Evolutionary conservation across 2,113 vertebrate genomes (phyloP), one percentile per base, ranked within the genome.

Genomic region (Coryphaenoides rupestris): DNA sequence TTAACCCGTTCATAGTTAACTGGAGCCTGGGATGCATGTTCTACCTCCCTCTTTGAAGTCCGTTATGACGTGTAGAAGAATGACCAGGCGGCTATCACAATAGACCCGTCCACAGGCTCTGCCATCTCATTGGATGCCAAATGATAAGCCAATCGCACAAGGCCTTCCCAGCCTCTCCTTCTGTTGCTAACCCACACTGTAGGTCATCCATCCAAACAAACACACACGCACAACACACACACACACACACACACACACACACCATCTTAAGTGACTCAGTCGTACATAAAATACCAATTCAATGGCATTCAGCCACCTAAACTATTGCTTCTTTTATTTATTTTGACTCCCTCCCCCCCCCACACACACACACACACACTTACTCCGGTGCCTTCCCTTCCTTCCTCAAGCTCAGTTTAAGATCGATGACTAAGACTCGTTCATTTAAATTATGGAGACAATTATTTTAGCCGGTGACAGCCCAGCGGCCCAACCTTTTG

Each of bases 371-470:
- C n/a, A n/a, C n/a, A n/a, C n/a, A n/a, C n/a, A n/a, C n/a, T n/a
- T n/a, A n/a, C n/a, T n/a, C n/a, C n/a, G n/a, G n/a, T n/a, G n/a
- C n/a, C 50, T 45, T 21, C 28, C 40, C n/a, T 45, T 12, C 33
- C 33, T 33, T 16, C 28, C 21, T 19, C 57, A 55, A 63, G 65
- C 62, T 62, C 66, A 82, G 52, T 40, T 72, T 54, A 49, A 71
- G 73, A 79, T 49, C 57, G 66, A 79, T 72, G 74, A 55, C 46
- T 54, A 21, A 19, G 64, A 28, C 55, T 6, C 55, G 53, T 62
- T 73, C 40, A 72, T 71, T 78, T 72, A 68, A 80, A 71, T 65
- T 0, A 63, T 69, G 33, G 54, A 59, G 62, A 17, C 19, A 19
- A 49, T 74, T 55, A 54, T 69, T 49, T 63, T 45, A 54, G 62